Conservation (phyloP, 2,888 invertebrate species). For the Caenorhabditis afra region DNA sequence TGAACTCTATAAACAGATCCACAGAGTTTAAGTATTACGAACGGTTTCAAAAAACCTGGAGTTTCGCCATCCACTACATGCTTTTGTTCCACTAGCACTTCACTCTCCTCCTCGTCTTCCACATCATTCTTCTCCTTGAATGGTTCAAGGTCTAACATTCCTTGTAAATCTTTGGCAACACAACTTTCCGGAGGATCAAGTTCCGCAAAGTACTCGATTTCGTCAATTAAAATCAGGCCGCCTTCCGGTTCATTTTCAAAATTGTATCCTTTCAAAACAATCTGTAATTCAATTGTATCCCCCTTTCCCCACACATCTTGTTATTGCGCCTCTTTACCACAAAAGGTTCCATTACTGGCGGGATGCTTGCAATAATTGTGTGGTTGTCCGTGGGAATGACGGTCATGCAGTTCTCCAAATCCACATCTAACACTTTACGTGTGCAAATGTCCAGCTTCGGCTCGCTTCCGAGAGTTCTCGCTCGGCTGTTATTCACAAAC, state of each 20-base stretch:
- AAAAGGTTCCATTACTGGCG: slow-evolving; percentile 70
- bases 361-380: slow-evolving; percentile 70
- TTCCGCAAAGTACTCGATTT: slow-evolving; percentile 71
- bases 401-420: slow-evolving; percentile 69
- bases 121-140: slow-evolving; percentile 13
- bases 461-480: slow-evolving; percentile 63
- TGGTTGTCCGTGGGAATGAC: slow-evolving; percentile 68
- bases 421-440: slow-evolving; percentile 61
- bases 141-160: slow-evolving; percentile 45
- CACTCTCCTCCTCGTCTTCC: slow-evolving; percentile 11
- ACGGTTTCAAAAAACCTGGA: background rate
- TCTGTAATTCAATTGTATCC: slow-evolving; percentile 47
- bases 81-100: slow-evolving; percentile 10
- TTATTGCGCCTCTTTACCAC: slow-evolving; percentile 55
- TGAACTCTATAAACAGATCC: slow-evolving; percentile 16
- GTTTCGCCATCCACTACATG: slow-evolving; percentile 55
- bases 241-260: slow-evolving; percentile 74
- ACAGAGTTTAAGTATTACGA: too few relatives aligned
- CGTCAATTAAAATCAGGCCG: slow-evolving; percentile 69
- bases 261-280: slow-evolving; percentile 70
- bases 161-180: slow-evolving; percentile 58
- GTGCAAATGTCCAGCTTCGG: slow-evolving; percentile 72
- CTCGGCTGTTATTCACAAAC: slow-evolving; percentile 43
- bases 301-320: slow-evolving; percentile 1
- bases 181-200: slow-evolving; percentile 70